Evolutionary conservation across 2,888 invertebrate genomes (phyloP), one percentile per base, ranked within the genome.

Genomic region (Clepsis dumicolana): DNA sequence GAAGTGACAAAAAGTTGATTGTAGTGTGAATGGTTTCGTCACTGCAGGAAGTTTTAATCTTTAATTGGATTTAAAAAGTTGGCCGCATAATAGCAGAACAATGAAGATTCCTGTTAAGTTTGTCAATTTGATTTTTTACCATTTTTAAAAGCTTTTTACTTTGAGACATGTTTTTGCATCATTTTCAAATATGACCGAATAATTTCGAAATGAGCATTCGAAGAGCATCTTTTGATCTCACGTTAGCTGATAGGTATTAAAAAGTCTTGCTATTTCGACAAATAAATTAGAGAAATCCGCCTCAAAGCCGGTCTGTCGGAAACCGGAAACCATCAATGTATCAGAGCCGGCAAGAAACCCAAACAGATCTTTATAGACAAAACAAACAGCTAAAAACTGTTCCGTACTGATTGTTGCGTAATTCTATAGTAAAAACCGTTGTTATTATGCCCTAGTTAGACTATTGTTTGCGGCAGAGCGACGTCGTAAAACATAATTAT

Each of bases 371-470:
- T 27, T 44, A 54, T 18, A 59, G 44, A 61, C 38, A 32, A 62
- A 67, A 63, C 57, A 57, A 63, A 68, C 57, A 29, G 25, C 16
- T 56, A 25, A 61, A 61, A 61, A 56, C 70, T 70, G 68, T 72
- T 74, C 72, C 70, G 73, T 72, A 68, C 73, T 70, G 73, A 74
- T 70, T 71, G 64, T 73, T 72, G 60, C 60, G 57, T 70, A 68
- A 74, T 59, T 61, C 7, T 59, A 48, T 41, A 50, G 50, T 38
- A 67, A 59, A 44, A 48, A 63, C 56, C 16, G 63, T 63, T 57
- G 35, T 18, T 54, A 56, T 35, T 56, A 29, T 61, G 54, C 16
- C 29, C 44, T 41, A 48, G n/a, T 35, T 61, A 27, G 29, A 24
- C 8, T 32, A 52, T 53, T 32, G 44, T 54, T 44, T 53, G 41